Base-by-base conservation (phyloP, 2,113 vertebrate species). In the Arizona elegans region DNA sequence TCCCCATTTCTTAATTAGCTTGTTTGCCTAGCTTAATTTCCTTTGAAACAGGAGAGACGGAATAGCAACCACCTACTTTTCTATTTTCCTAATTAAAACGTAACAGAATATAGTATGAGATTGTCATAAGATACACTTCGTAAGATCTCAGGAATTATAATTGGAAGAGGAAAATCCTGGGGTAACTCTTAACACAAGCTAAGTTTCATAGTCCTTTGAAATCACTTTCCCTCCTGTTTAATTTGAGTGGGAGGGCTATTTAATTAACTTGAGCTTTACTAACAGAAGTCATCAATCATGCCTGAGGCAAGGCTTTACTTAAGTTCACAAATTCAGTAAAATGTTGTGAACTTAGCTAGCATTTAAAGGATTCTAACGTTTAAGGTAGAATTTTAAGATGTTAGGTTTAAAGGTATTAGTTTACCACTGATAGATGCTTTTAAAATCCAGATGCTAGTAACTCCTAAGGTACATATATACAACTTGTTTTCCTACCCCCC, bases 321-420 rank as follows among this genome's bases (percentile, higher is more conserved):
- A 85, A 59, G 87, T 38, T 88, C 33, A 56, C 8, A 75, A 21
- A 9, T 81, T 87, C 56, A 38, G 0, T 0, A 0, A 4, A 0
- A 0, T 90, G 55, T 90, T 70, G 0, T 93, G 92, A 90, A 85
- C 7, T 17, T 2, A 92, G 23, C 92, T 59, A 93, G 62, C 43
- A 91, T 21, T 26, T 92, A 29, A n/a, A 1, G 3, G 88, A 23
- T 50, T 88, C 96, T 75, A 7, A 90, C 52, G 81, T 91, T 88
- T 91, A 55, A 13, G 75, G 90, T 92, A 53, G 88, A 55, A 62
- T 62, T 62, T 62, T 62, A 62, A 62, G 10, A 91, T 86, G 19
- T 26, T 24, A 43, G 59, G 54, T 75, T 89, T 88, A 24, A 29
- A 70, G 52, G 58, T 3, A 65, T 56, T 70, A 92, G 58, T 81